phyloP scores from a whole-genome alignment of 92 coral and sea anemone species.

The Siderastrea siderea region DNA sequence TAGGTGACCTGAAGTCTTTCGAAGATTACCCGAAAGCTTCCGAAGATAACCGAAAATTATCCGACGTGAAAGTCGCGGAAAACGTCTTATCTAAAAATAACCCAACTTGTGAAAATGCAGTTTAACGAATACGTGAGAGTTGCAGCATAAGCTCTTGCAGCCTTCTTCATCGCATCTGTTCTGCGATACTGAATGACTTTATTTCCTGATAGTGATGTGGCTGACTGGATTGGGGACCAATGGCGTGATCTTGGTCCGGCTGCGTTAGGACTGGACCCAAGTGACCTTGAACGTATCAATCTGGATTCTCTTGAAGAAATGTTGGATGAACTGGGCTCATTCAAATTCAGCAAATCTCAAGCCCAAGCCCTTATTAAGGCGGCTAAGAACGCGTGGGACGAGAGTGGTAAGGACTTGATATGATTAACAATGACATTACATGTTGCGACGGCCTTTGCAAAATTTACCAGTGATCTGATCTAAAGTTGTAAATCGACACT shows the following conservation, averaged over 20 bases:
- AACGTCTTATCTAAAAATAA: too few species aligned
- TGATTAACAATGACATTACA: neutral
- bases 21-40: too few species aligned
- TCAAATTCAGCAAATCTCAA: constrained; percentile 79
- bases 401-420: constrained; percentile 59
- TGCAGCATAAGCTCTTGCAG: too few species aligned
- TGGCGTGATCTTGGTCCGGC: constrained; percentile 98
- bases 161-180: too few species aligned
- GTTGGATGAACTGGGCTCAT: constrained; percentile 81
- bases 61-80: too few species aligned
- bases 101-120: too few species aligned
- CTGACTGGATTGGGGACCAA: constrained; percentile 89
- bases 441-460: too few species aligned
- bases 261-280: constrained; percentile 78
- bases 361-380: constrained; percentile 87
- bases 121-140: too few species aligned
- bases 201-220: constrained; percentile 77
- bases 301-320: constrained; percentile 86
- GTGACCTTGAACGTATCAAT: constrained; percentile 92
- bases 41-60: too few species aligned
- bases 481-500: too few species aligned
- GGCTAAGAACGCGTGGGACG: constrained; percentile 88
- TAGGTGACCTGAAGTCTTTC: too few species aligned
- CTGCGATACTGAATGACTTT: neutral
- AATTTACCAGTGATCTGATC: too few species aligned